A percentile compares a stretch with the other conserved stretches of the same genome.
These are phyloP conservation scores for Myopa testacea DNA, from an alignment of 2,888 invertebrate genomes.

Conservation along the genomic window DNA sequence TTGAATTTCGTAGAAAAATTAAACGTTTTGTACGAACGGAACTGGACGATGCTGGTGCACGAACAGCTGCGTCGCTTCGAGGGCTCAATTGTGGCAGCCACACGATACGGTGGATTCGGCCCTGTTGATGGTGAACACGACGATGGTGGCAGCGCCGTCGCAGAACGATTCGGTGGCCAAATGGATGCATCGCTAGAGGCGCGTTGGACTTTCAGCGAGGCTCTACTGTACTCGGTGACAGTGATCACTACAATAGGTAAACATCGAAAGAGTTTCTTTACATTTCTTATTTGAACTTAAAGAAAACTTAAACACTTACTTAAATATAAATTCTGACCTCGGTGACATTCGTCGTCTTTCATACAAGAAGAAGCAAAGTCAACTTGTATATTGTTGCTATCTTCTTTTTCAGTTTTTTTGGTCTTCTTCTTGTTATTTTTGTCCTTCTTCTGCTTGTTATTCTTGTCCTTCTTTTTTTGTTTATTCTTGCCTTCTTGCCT, in stretches of 20 bases:
- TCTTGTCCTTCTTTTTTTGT: no score
- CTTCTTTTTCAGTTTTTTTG: no score
- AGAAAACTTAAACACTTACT: slow-evolving; percentile 7
- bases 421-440: background rate
- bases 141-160: slow-evolving; percentile 48
- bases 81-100: slow-evolving; percentile 81
- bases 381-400: background rate
- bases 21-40: slow-evolving; percentile 85
- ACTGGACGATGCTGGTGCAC: slow-evolving; percentile 85
- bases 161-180: slow-evolving; percentile 46
- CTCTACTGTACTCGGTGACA: slow-evolving; percentile 86
- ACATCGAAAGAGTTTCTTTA: background rate
- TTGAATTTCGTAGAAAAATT: slow-evolving; percentile 74
- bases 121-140: slow-evolving; percentile 36
- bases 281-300: background rate
- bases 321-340: slow-evolving; percentile 21
- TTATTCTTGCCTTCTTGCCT: background rate
- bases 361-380: slow-evolving; percentile 3
- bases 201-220: slow-evolving; percentile 85
- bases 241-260: slow-evolving; percentile 90
- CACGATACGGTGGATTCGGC: slow-evolving; percentile 69
- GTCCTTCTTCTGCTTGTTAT: background rate
- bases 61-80: slow-evolving; percentile 84
- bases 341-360: background rate
- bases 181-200: slow-evolving; percentile 39